Conservation (phyloP, 2,888 invertebrate species). For the Octonoba sinensis region DNA sequence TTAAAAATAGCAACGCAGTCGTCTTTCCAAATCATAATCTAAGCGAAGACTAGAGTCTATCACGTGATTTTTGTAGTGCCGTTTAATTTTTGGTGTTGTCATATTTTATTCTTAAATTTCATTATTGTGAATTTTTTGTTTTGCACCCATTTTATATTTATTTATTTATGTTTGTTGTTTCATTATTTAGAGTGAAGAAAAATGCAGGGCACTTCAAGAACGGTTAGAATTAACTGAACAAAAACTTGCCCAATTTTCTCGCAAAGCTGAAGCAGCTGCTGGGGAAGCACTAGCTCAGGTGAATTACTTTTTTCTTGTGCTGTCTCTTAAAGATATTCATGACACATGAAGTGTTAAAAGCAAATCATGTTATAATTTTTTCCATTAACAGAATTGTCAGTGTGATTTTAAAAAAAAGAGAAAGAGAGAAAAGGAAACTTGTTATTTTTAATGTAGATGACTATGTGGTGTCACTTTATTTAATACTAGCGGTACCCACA, state of each 20-base stretch:
- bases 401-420: no score
- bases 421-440: no score
- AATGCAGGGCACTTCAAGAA: slow-evolving; percentile 59
- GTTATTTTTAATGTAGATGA: no score
- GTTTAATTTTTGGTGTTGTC: no score
- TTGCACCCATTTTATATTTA: no score
- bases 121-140: no score
- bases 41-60: no score
- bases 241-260: slow-evolving; percentile 94
- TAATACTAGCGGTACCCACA: no score
- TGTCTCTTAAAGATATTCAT: not conserved
- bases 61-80: no score
- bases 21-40: no score
- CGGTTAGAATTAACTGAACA: slow-evolving; percentile 91
- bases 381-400: not conserved
- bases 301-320: not conserved
- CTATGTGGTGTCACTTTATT: not conserved
- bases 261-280: slow-evolving; percentile 80
- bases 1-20: no score
- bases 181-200: slow-evolving; percentile 55
- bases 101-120: no score
- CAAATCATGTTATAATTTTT: not conserved
- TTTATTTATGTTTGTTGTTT: not conserved
- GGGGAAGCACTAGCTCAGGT: slow-evolving; percentile 77
- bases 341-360: not conserved